These are phyloP conservation scores for Stratiomys singularior DNA, from an alignment of 2,888 invertebrate genomes.

Conservation along the genomic window DNA sequence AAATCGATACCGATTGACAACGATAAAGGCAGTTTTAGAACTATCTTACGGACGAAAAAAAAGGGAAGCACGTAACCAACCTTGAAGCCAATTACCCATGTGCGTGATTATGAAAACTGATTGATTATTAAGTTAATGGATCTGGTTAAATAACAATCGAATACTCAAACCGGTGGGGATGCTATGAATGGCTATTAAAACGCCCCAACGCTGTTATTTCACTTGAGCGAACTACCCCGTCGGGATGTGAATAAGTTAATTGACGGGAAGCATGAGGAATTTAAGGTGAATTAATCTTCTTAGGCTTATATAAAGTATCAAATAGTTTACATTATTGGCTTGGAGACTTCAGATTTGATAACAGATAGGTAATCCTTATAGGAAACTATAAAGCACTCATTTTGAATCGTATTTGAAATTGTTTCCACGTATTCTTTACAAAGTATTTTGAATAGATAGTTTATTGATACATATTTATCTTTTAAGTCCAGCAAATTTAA, in stretches of 20 bases:
- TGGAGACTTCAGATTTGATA: too few relatives aligned
- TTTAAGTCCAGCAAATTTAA: too few relatives aligned
- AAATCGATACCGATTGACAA: too few relatives aligned
- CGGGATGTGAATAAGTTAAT: background rate
- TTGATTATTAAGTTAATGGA: conserved; percentile 1
- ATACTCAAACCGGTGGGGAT: background rate
- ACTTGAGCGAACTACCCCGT: background rate
- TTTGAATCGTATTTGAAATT: too few relatives aligned
- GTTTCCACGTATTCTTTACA: too few relatives aligned
- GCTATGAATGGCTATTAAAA: background rate
- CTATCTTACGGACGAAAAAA: too few relatives aligned
- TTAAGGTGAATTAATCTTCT: background rate
- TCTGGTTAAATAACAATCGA: background rate
- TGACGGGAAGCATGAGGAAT: background rate
- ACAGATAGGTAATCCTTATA: too few relatives aligned
- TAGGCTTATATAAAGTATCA: background rate
- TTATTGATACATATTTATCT: too few relatives aligned
- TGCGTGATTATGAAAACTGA: conserved; percentile 17
- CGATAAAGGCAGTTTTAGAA: too few relatives aligned
- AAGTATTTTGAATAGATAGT: too few relatives aligned
- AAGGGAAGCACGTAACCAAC: background rate
- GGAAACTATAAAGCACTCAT: too few relatives aligned
- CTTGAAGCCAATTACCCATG: background rate
- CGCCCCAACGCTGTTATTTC: too few relatives aligned
- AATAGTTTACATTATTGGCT: background rate